A percentile compares a stretch with the other conserved stretches of the same genome.
Conservation (phyloP, 2,113 vertebrate genomes). For the Chloebia gouldiae region DNA sequence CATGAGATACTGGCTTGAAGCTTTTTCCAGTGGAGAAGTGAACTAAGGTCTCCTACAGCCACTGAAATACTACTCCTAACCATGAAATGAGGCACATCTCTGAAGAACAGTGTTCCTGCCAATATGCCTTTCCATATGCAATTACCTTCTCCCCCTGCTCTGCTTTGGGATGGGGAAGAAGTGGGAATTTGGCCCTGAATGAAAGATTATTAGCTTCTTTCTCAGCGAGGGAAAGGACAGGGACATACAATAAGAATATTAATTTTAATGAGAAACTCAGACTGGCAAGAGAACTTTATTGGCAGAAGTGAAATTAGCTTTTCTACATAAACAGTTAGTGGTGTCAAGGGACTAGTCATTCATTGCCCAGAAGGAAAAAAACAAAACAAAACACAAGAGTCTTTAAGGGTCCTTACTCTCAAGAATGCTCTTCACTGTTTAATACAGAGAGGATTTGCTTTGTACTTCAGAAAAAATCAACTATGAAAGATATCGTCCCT, state of each 20-base stretch:
- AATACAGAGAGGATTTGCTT: slow-evolving; percentile 62
- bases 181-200: slow-evolving; percentile 63
- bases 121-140: slow-evolving; percentile 24
- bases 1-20: background rate
- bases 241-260: slow-evolving; percentile 70
- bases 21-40: slow-evolving; percentile 17
- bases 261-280: slow-evolving; percentile 75
- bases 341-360: slow-evolving; percentile 59
- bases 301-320: slow-evolving; percentile 75
- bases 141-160: slow-evolving; percentile 40
- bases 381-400: slow-evolving; percentile 56
- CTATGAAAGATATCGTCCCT: slow-evolving; percentile 25
- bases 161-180: slow-evolving; percentile 45
- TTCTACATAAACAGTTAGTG: slow-evolving; percentile 72
- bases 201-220: slow-evolving; percentile 59
- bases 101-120: slow-evolving; percentile 36
- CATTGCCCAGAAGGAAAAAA: slow-evolving; percentile 64
- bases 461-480: slow-evolving; percentile 41
- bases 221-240: slow-evolving; percentile 58
- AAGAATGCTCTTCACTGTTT: slow-evolving; percentile 54
- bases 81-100: slow-evolving; percentile 49
- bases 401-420: slow-evolving; percentile 64
- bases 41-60: slow-evolving; percentile 31
- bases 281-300: slow-evolving; percentile 72
- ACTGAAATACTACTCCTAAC: slow-evolving; percentile 5